These are phyloP conservation scores for Leptobrachium ailaonicum DNA, from an alignment of 2,113 vertebrate genomes.

Conservation along the genomic window DNA sequence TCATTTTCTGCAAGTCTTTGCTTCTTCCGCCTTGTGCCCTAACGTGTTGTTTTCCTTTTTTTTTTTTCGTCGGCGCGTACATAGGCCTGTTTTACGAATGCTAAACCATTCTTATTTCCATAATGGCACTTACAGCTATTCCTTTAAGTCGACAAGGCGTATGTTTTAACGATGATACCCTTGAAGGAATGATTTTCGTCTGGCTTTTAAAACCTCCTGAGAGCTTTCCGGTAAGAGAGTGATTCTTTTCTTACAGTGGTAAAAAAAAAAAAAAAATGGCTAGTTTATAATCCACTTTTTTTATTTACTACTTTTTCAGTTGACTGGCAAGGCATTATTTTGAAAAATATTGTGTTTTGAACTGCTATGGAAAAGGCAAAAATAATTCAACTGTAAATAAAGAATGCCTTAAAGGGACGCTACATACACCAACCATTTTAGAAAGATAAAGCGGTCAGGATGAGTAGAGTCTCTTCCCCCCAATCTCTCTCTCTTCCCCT, in stretches of 20 bases:
- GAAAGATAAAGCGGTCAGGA: too few relatives aligned
- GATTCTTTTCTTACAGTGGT: background rate
- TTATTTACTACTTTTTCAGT: too few relatives aligned
- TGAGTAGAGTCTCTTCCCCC: too few relatives aligned
- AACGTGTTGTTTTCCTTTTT: background rate
- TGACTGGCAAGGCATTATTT: too few relatives aligned
- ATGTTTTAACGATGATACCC: background rate
- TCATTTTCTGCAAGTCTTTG: conserved; percentile 23
- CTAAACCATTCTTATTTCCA: conserved; percentile 6
- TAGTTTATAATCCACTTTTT: too few relatives aligned
- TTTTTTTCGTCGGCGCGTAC: conserved; percentile 1
- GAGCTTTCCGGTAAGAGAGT: background rate
- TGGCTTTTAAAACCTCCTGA: background rate
- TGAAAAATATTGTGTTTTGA: too few relatives aligned
- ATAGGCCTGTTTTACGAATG: background rate
- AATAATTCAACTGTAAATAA: too few relatives aligned
- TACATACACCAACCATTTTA: too few relatives aligned
- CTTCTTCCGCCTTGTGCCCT: conserved; percentile 14
- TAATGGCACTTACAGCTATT: conserved; percentile 28
- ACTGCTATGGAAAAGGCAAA: too few relatives aligned
- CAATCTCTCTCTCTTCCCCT: too few relatives aligned
- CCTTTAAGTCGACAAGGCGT: conserved; percentile 25
- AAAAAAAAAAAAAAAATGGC: too few relatives aligned
- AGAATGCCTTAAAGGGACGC: too few relatives aligned
- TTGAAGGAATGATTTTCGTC: background rate